Conservation (phyloP, 2,113 vertebrate genomes). For the Centropus bengalensis region DNA sequence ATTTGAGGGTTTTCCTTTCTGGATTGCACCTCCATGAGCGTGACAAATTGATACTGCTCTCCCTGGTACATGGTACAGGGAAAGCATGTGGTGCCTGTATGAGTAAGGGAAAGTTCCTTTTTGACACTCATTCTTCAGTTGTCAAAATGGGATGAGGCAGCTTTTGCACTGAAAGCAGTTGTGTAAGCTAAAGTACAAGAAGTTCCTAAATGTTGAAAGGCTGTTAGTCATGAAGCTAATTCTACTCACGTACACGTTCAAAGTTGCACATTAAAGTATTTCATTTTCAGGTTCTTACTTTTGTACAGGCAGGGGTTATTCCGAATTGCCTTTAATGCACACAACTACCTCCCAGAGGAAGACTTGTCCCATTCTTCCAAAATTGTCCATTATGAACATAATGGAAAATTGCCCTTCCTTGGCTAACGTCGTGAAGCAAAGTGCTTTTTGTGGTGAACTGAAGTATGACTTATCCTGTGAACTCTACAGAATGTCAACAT, state of each 20-base stretch:
- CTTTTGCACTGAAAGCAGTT: neutral
- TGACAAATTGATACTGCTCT: neutral
- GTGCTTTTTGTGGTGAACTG: constrained; percentile 76
- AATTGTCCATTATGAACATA: constrained; percentile 82
- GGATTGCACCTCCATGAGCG: neutral
- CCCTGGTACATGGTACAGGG: neutral
- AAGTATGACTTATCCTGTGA: constrained; percentile 93
- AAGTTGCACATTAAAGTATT: constrained; percentile 9
- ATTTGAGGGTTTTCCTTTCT: neutral
- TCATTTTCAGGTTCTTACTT: constrained; percentile 33
- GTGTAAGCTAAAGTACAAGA: neutral
- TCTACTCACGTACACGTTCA: neutral
- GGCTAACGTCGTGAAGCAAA: constrained; percentile 80
- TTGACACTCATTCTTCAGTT: neutral
- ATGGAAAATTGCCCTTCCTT: constrained; percentile 83
- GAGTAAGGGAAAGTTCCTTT: neutral
- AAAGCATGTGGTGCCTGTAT: neutral
- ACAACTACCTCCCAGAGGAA: constrained; percentile 89
- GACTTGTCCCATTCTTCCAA: constrained; percentile 79
- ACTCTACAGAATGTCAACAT: constrained; percentile 93
- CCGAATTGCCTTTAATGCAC: constrained; percentile 70
- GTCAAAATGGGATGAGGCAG: neutral
- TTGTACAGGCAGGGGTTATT: constrained; percentile 8
- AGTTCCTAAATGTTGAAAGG: neutral
- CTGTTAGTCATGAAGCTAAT: neutral